Percentiles rank a stretch among this genome's conserved stretches.
Evolutionary conservation across 1,140 invertebrate species (phyloP).

Genomic region (Drosophila parvula): DNA sequence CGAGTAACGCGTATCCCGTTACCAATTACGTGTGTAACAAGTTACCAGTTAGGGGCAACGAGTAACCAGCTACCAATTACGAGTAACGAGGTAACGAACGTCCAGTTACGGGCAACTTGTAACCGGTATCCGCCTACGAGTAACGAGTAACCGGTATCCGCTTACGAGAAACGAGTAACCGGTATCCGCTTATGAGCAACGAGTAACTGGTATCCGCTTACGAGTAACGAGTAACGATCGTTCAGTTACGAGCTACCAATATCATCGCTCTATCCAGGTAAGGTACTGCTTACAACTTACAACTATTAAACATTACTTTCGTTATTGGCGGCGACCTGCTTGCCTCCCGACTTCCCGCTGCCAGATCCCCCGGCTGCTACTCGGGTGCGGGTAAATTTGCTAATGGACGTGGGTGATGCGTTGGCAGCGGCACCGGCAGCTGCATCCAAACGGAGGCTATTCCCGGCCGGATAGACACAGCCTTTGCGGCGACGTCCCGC

Average conservation of each 20-base stretch:
- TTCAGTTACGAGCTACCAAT: not conserved
- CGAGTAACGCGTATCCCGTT: not conserved
- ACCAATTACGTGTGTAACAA: not conserved
- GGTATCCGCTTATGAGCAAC: not conserved
- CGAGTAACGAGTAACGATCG: not conserved
- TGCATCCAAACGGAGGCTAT: constrained; percentile 60
- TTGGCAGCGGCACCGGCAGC: constrained; percentile 32
- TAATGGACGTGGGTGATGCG: constrained; percentile 69
- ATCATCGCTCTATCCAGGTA: constrained; percentile 29
- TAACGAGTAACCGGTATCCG: not conserved
- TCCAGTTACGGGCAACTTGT: no score
- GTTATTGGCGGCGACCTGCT: constrained; percentile 57
- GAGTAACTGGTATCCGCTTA: not conserved
- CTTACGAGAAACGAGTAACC: not conserved
- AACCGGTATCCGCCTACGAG: not conserved
- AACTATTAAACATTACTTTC: constrained; percentile 77
- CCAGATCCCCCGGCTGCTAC: constrained; percentile 42
- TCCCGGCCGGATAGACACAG: constrained; percentile 71
- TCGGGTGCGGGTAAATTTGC: constrained; percentile 69
- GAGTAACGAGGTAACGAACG: not conserved
- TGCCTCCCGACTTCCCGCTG: constrained; percentile 14
- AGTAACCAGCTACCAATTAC: not conserved
- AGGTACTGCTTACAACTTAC: constrained; percentile 77
- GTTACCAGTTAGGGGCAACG: not conserved
- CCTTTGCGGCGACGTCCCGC: constrained; percentile 60